Conservation (phyloP, 2,113 vertebrate species). For the Australoheros scitulus region DNA sequence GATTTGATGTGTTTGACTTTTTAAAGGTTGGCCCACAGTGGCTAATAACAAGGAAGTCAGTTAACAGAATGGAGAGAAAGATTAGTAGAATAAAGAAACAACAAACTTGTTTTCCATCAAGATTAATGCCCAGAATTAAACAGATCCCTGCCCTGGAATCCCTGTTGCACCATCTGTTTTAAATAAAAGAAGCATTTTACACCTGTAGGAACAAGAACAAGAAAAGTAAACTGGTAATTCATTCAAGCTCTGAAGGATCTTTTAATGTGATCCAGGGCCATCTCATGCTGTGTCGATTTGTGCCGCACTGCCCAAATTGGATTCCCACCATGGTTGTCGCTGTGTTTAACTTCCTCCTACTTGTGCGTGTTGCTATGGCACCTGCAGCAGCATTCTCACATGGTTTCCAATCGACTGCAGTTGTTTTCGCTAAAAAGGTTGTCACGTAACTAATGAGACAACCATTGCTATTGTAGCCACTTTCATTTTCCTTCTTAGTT, state of each 20-base stretch:
- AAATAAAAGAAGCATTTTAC: constrained; percentile 23
- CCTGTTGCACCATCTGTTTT: constrained; percentile 23
- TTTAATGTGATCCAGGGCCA: constrained; percentile 47
- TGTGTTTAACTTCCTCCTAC: constrained; percentile 57
- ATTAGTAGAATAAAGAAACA: not conserved
- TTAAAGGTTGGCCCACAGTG: constrained; percentile 13
- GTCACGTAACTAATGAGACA: constrained; percentile 24
- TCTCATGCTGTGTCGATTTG: constrained; percentile 54
- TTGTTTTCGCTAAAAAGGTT: constrained; percentile 7
- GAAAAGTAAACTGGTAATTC: constrained; percentile 41
- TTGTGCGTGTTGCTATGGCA: constrained; percentile 59
- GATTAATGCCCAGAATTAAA: not conserved
- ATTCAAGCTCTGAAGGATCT: constrained; percentile 22
- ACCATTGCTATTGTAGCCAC: not conserved
- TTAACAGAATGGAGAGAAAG: not conserved
- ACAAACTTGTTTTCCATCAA: not conserved
- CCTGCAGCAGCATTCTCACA: constrained; percentile 53
- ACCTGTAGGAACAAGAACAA: constrained; percentile 24
- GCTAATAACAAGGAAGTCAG: constrained; percentile 32
- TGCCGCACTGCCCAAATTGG: constrained; percentile 33
- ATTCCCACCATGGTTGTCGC: constrained; percentile 52
- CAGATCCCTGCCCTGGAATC: not conserved
- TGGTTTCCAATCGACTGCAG: constrained; percentile 45
- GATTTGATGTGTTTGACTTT: constrained; percentile 59
- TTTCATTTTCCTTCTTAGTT: not conserved